Conservation (phyloP, 2,888 invertebrate genomes). For the Pristionchus arcanus region DNA sequence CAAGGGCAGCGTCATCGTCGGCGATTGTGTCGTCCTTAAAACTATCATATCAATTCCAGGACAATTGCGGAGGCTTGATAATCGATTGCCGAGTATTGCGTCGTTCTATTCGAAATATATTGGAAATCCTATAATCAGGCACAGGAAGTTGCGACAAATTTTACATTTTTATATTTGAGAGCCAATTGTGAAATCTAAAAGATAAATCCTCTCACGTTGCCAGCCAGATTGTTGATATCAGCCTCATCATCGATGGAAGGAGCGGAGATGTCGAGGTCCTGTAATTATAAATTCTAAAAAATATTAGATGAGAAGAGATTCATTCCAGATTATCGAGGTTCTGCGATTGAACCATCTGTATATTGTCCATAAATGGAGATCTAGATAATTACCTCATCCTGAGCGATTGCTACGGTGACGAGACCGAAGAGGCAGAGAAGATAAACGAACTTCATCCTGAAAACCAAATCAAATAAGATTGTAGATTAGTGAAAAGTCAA, state of each 20-base stretch:
- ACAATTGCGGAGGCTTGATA: not conserved
- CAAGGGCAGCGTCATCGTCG: not conserved
- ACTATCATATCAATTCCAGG: too few species aligned
- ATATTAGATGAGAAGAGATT: too few species aligned
- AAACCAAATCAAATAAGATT: not conserved
- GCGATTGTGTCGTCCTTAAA: not conserved
- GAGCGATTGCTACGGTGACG: not conserved
- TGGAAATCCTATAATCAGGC: too few species aligned
- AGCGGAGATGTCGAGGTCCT: not conserved
- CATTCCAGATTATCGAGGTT: too few species aligned
- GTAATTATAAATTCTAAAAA: not conserved
- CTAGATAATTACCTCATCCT: not conserved
- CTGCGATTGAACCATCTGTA: too few species aligned
- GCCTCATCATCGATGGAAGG: not conserved
- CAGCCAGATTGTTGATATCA: not conserved
- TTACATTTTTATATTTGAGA: not conserved
- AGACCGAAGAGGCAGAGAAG: not conserved
- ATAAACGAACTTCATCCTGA: not conserved
- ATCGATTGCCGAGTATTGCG: not conserved
- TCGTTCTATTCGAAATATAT: not conserved
- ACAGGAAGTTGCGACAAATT: too few species aligned
- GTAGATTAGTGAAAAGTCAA: not conserved
- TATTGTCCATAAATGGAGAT: too few species aligned
- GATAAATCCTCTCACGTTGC: not conserved
- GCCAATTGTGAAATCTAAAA: not conserved